Evolutionary conservation across 2,113 vertebrate genomes (phyloP).

Genomic region (Paramormyrops kingsleyae): DNA sequence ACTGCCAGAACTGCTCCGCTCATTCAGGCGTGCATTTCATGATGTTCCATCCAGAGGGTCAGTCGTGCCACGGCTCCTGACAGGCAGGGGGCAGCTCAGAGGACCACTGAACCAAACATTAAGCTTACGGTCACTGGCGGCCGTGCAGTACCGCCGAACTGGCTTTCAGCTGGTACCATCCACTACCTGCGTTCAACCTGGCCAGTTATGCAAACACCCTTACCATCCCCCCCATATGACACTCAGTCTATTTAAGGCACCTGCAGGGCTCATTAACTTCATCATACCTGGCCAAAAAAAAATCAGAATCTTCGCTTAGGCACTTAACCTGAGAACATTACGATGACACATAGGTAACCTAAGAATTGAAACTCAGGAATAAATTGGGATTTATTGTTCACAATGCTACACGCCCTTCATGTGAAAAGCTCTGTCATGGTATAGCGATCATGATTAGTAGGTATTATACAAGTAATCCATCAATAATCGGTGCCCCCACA

Average conservation of each 20-base stretch:
- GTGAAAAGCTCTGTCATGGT: not conserved
- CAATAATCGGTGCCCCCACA: not conserved
- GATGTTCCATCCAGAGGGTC: not conserved
- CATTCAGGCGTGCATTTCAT: not conserved
- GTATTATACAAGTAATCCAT: not conserved
- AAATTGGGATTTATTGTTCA: not conserved
- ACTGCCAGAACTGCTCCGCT: not conserved
- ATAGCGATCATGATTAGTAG: not conserved
- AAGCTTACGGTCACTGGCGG: not conserved
- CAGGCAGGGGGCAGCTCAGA: not conserved
- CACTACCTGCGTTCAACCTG: not conserved
- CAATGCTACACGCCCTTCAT: not conserved
- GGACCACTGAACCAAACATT: not conserved
- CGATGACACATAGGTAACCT: not conserved
- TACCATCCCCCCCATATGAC: not conserved
- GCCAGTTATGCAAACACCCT: not conserved
- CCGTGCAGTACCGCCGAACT: not conserved
- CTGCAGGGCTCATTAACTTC: not conserved
- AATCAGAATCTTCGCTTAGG: not conserved
- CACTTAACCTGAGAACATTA: not conserved
- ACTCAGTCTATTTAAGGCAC: not conserved
- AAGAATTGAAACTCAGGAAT: not conserved
- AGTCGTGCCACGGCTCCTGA: not conserved
- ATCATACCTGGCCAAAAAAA: not conserved
- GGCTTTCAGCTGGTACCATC: not conserved